These are phyloP conservation scores for Metalampra italica DNA, from an alignment of 2,888 invertebrate species.

Conservation along the genomic window DNA sequence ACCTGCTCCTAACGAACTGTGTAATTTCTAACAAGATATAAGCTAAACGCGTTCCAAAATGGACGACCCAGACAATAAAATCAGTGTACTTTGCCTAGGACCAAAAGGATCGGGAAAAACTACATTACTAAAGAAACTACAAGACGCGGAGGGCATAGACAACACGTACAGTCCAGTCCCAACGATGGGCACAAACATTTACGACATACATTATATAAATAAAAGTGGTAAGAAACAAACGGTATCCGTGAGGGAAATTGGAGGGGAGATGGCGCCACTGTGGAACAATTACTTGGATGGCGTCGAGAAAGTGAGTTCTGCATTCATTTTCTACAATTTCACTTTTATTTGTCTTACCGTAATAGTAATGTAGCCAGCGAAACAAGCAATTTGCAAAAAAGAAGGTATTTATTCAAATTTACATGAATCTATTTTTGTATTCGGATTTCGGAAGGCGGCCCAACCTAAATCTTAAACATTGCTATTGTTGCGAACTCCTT, in stretches of 20 bases:
- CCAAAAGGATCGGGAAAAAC: slow-evolving; percentile 91
- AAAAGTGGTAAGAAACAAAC: slow-evolving; percentile 73
- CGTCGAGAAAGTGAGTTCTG: slow-evolving; percentile 68
- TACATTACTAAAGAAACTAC: slow-evolving; percentile 84
- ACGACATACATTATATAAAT: slow-evolving; percentile 76
- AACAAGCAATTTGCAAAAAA: too few species aligned
- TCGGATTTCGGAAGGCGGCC: too few species aligned
- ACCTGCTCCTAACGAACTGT: background rate
- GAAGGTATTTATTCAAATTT: too few species aligned
- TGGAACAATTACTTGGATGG: slow-evolving; percentile 88
- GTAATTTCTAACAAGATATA: background rate
- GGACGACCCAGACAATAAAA: slow-evolving; percentile 65
- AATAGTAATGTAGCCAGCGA: background rate
- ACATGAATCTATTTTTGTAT: too few species aligned
- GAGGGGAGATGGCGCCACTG: slow-evolving; percentile 89
- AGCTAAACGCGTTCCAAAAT: slow-evolving; percentile 23
- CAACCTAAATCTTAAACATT: too few species aligned
- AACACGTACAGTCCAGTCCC: slow-evolving; percentile 88
- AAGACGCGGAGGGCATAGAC: slow-evolving; percentile 84
- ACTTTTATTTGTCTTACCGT: background rate
- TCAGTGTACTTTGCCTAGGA: slow-evolving; percentile 83
- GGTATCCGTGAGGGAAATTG: slow-evolving; percentile 84
- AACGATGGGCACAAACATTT: slow-evolving; percentile 88
- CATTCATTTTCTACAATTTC: slow-evolving; percentile 1
- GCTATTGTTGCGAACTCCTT: too few species aligned